Conservation (phyloP, 2,113 vertebrate genomes). For the Burhinus bistriatus region DNA sequence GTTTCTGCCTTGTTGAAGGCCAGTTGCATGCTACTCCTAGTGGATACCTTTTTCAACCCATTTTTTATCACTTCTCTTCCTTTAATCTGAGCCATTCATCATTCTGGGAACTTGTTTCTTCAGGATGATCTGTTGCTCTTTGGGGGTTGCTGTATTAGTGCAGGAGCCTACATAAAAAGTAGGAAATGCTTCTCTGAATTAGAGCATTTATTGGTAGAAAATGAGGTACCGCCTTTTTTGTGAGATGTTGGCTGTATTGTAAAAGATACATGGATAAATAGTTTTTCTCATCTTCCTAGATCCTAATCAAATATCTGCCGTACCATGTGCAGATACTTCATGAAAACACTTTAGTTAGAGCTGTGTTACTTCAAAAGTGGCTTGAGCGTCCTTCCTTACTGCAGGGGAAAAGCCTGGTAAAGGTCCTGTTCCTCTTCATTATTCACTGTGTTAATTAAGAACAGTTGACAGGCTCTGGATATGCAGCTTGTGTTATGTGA, state of each 20-base stretch:
- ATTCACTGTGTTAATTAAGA: not conserved
- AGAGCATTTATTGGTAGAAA: not conserved
- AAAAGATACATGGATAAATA: not conserved
- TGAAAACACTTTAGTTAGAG: not conserved
- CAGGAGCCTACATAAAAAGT: not conserved
- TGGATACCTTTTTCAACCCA: not conserved
- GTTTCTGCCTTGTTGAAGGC: not conserved
- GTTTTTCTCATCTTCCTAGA: not conserved
- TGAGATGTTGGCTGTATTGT: not conserved
- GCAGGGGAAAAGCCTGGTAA: not conserved
- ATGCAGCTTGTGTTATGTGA: not conserved
- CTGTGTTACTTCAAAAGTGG: not conserved
- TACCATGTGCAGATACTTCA: not conserved
- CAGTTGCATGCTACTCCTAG: not conserved
- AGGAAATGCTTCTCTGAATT: not conserved
- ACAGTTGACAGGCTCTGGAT: not conserved
- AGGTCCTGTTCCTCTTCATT: not conserved
- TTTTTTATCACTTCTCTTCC: not conserved
- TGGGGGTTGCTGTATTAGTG: not conserved
- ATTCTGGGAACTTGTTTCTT: not conserved
- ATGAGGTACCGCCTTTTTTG: not conserved
- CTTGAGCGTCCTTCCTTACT: not conserved
- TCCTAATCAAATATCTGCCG: not conserved
- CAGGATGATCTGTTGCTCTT: not conserved
- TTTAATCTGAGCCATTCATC: not conserved